These are phyloP conservation scores for Gastrophryne carolinensis DNA, from an alignment of 2,797 vertebrate species.

Conservation along the genomic window DNA sequence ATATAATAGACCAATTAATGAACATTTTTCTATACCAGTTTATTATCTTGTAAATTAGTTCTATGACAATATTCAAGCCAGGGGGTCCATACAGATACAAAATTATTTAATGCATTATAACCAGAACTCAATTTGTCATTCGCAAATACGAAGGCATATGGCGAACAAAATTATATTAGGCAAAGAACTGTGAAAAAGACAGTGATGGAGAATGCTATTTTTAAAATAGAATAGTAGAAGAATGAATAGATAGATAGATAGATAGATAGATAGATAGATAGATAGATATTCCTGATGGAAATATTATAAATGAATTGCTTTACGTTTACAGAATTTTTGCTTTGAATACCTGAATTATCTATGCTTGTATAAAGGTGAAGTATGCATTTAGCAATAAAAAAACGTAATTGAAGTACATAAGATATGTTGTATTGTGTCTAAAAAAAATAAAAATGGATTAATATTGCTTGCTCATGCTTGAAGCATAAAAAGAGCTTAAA, in stretches of 20 bases:
- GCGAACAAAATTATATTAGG: not conserved
- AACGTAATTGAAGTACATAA: conserved; percentile 59
- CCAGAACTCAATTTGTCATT: conserved; percentile 14
- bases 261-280: not conserved
- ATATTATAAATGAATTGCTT: not conserved
- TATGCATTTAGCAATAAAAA: conserved; percentile 56
- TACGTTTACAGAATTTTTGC: not conserved
- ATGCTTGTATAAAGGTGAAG: conserved; percentile 62
- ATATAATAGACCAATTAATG: conserved; percentile 36
- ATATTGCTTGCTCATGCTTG: conserved; percentile 74
- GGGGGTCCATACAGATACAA: conserved; percentile 28
- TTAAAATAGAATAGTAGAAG: not conserved
- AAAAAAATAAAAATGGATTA: conserved; percentile 71
- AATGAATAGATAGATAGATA: not conserved
- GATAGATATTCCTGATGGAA: not conserved
- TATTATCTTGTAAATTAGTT: conserved; percentile 32
- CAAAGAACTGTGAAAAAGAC: not conserved
- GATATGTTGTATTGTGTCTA: conserved; percentile 66
- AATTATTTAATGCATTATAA: conserved; percentile 38
- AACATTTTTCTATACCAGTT: conserved; percentile 19
- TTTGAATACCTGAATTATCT: not conserved
- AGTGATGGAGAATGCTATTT: not conserved
- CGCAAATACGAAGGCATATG: conserved; percentile 1
- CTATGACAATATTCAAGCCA: conserved; percentile 36
- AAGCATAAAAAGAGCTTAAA: conserved; percentile 72